Base-by-base conservation (phyloP, 2,113 vertebrate genomes). In the Entelurus aequoreus region DNA sequence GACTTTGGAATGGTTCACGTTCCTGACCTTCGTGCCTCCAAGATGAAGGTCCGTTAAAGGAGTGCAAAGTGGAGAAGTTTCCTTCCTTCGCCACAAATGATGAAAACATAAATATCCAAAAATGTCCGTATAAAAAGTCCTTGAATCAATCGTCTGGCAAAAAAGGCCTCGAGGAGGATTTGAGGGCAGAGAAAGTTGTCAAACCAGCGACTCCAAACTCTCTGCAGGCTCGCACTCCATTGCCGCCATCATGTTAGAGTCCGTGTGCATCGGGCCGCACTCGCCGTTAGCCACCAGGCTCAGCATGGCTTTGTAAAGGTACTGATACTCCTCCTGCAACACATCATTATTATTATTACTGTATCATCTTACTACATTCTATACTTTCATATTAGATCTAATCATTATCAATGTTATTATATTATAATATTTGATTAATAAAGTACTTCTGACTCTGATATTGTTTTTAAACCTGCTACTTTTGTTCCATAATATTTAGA, bases 51-150 rank as follows among this genome's bases (percentile, higher is more conserved):
- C 96, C 98, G 97, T 96, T 94, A 93, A 92, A 88, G 92, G 94
- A 97, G 96, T 99, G 96, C 96, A 97, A 98, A 95, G 92, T 92
- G 94, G 94, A 93, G 90, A 90, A 91, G 93, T n/a, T 9, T 48
- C 5, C 35, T 37, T 61, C 89, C 90, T 91, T 75, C 80, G 85
- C 88, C 85, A 92, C 94, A 92, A 92, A 95, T 91, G 91, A 93
- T 93, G 80, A 77, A 98, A 91, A 98, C 86, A 97, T 96, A 97
- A 99, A 98, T 96, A 98, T 97, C 92, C 96, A 97, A 98, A 96
- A 91, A 93, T 92, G 69, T 97, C 95, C 95, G 93, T 96, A 95
- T 98, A 97, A 95, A 90, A 97, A 97, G 19, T 44, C 19, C 42
- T 44, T 57, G 19, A 94, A 96, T 93, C 94, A 97, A 94, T 92